These are phyloP conservation scores for Tribolium castaneum DNA, from an alignment of 1,140 invertebrate species.

Conservation along the genomic window DNA sequence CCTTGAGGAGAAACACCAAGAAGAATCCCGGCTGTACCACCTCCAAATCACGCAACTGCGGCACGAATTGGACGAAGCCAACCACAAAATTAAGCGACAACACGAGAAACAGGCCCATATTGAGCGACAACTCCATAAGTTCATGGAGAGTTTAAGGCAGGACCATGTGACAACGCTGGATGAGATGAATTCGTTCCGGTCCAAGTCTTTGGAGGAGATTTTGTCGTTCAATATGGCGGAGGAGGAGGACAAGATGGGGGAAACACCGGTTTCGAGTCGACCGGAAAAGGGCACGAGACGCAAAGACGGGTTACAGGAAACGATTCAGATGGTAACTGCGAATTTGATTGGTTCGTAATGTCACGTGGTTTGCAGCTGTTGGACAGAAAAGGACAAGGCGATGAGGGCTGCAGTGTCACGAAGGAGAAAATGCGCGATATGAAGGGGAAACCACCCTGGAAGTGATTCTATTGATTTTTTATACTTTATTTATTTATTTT, in stretches of 20 bases:
- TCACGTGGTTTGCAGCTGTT: constrained; percentile 8
- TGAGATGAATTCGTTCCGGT: constrained; percentile 54
- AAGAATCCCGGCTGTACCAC: constrained; percentile 77
- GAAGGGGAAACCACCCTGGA: background rate
- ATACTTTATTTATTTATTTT: background rate
- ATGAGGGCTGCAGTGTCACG: background rate
- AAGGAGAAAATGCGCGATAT: background rate
- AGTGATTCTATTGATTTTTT: background rate
- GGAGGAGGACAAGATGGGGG: constrained; percentile 4
- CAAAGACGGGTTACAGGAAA: background rate
- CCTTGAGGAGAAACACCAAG: constrained; percentile 81
- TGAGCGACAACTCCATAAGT: constrained; percentile 77
- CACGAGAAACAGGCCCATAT: constrained; percentile 71
- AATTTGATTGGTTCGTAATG: background rate
- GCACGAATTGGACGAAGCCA: constrained; percentile 73
- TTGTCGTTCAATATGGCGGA: constrained; percentile 28
- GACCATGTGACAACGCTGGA: constrained; percentile 62
- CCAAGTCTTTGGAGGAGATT: constrained; percentile 56
- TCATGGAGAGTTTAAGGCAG: constrained; percentile 84
- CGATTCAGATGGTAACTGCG: constrained; percentile 5
- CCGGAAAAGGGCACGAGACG: background rate
- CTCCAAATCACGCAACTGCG: constrained; percentile 74
- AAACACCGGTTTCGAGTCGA: background rate
- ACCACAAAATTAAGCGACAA: constrained; percentile 70
- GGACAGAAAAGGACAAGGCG: background rate